Evolutionary conservation across 2,113 vertebrate species (phyloP).

Genomic region (Ceuthmochares aereus): DNA sequence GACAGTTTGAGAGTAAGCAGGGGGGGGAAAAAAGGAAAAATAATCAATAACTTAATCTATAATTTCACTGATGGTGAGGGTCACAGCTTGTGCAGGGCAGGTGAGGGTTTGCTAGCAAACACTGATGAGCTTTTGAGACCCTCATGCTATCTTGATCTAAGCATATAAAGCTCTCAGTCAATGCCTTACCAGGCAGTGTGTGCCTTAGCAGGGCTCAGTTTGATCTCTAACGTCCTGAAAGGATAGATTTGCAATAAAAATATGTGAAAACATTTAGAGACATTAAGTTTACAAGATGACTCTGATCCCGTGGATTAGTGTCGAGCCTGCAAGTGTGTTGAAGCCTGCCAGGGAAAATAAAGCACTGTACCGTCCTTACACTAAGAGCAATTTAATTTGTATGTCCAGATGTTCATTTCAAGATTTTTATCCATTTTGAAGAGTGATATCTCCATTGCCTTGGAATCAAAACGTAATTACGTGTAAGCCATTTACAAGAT

Average conservation of each 20-base stretch:
- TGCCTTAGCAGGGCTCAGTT: neutral
- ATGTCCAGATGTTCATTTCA: constrained; percentile 68
- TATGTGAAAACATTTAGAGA: constrained; percentile 64
- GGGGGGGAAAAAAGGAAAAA: neutral
- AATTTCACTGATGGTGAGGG: neutral
- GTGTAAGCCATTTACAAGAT: constrained; percentile 64
- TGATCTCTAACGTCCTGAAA: constrained; percentile 57
- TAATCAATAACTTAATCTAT: constrained; percentile 41
- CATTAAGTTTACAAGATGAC: constrained; percentile 66
- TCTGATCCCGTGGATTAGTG: constrained; percentile 66
- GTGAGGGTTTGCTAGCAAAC: neutral
- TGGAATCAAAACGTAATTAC: constrained; percentile 63
- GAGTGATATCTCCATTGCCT: constrained; percentile 49
- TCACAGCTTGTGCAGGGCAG: neutral
- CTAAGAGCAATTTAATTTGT: constrained; percentile 61
- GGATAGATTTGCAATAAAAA: constrained; percentile 69
- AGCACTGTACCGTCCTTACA: constrained; percentile 27
- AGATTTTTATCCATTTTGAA: constrained; percentile 63
- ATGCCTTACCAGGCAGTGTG: neutral
- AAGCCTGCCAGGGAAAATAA: constrained; percentile 56
- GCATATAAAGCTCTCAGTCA: constrained; percentile 3
- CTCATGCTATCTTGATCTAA: neutral
- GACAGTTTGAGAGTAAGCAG: neutral
- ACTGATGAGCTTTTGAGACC: constrained; percentile 15
- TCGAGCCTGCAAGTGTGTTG: constrained; percentile 42